phyloP scores from a whole-genome alignment of 1,140 invertebrate genomes.

The Anastrepha obliqua region DNA sequence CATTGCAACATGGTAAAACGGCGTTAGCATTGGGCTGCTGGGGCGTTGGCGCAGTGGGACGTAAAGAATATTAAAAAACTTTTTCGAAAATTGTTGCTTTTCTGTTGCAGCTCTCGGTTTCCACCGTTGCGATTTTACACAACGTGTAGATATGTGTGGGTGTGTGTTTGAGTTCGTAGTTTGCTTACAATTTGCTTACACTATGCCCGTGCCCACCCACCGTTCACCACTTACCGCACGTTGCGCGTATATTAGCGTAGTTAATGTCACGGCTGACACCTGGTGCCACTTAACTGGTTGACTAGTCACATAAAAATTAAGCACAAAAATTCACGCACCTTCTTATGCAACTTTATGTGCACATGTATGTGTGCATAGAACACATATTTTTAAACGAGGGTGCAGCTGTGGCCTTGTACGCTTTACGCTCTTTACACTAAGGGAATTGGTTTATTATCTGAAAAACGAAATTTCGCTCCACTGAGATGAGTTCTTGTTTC shows the following conservation, averaged over 20 bases:
- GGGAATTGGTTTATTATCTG: background rate
- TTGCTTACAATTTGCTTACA: background rate
- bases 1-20: background rate
- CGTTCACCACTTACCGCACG: background rate
- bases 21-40: background rate
- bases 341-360: background rate
- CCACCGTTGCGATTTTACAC: background rate
- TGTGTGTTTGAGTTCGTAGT: background rate
- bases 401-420: background rate
- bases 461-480: background rate
- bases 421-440: background rate
- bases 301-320: slow-evolving; percentile 40
- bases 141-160: background rate
- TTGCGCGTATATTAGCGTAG: slow-evolving; percentile 37
- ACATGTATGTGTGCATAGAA: background rate
- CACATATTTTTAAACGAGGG: background rate
- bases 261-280: slow-evolving; percentile 46
- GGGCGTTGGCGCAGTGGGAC: slow-evolving; percentile 6
- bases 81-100: slow-evolving; percentile 6
- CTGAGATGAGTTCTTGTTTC: background rate
- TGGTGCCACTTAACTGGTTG: slow-evolving; percentile 23
- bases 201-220: background rate
- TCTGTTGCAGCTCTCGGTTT: background rate
- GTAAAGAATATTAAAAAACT: slow-evolving; percentile 37
- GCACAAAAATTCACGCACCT: background rate